Percentiles rank a stretch among this genome's conserved stretches.
Conservation (phyloP, 2,113 vertebrate genomes). For the Pagrus major region DNA sequence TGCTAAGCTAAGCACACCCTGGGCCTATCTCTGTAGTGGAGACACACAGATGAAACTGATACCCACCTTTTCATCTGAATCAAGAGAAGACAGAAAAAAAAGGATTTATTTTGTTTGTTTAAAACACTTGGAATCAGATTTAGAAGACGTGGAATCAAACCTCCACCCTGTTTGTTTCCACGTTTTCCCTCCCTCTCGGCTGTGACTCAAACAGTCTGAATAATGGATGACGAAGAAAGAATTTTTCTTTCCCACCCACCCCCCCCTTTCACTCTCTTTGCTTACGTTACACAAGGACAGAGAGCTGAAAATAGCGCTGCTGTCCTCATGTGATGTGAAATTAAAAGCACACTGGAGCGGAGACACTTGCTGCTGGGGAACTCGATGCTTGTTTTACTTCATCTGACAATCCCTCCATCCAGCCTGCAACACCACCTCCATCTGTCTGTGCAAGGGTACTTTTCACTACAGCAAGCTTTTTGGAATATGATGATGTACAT, state of each 20-base stretch:
- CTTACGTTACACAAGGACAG: conserved; percentile 68
- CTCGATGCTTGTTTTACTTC: conserved; percentile 62
- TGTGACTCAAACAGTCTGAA: conserved; percentile 76
- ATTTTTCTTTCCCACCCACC: conserved; percentile 28
- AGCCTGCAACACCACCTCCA: conserved; percentile 59
- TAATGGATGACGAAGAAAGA: conserved; percentile 75
- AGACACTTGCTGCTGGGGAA: conserved; percentile 65
- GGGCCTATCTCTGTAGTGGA: background rate
- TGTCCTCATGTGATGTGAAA: conserved; percentile 68
- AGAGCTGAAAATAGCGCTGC: conserved; percentile 75
- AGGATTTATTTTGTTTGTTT: background rate
- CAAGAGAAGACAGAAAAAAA: background rate
- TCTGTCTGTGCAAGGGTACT: conserved; percentile 58
- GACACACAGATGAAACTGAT: background rate
- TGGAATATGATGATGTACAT: conserved; percentile 80
- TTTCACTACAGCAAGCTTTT: conserved; percentile 73
- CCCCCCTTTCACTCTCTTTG: conserved; percentile 46
- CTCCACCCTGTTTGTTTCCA: conserved; percentile 30
- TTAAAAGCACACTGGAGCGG: conserved; percentile 75
- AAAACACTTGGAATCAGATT: background rate
- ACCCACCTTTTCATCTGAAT: conserved; percentile 3
- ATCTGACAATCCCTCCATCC: conserved; percentile 64
- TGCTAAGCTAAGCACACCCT: background rate
- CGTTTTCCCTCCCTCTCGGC: conserved; percentile 25
- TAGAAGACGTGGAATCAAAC: conserved; percentile 1